These are phyloP conservation scores for Conus canariensis DNA, from an alignment of 2,888 invertebrate genomes.

Conservation along the genomic window DNA sequence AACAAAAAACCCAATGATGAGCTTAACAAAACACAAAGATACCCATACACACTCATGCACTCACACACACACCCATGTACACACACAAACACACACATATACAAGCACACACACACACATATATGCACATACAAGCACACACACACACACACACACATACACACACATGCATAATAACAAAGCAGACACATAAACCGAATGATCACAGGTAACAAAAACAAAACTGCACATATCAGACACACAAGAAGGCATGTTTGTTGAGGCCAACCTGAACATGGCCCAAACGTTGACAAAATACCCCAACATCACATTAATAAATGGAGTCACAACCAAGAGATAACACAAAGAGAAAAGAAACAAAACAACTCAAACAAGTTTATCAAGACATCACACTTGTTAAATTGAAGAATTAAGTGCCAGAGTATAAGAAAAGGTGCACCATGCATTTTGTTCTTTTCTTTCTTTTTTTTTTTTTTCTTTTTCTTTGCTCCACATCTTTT, in stretches of 20 bases:
- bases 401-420: background rate
- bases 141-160: too few species aligned
- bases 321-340: slow-evolving; percentile 16
- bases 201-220: background rate
- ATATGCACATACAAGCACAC: too few species aligned
- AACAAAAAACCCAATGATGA: too few species aligned
- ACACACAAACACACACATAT: too few species aligned
- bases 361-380: background rate
- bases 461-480: background rate
- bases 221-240: background rate
- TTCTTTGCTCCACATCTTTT: background rate
- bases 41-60: too few species aligned
- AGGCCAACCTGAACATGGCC: background rate
- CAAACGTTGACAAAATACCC: background rate
- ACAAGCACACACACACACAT: too few species aligned
- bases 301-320: background rate
- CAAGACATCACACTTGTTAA: background rate
- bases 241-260: background rate
- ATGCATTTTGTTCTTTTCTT: background rate
- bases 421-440: background rate
- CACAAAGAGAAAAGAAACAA: background rate
- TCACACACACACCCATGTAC: too few species aligned
- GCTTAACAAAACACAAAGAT: too few species aligned
- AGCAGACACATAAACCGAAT: background rate
- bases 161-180: too few species aligned